Conservation (phyloP, 1,140 invertebrate genomes). For the Telenomus remus region DNA sequence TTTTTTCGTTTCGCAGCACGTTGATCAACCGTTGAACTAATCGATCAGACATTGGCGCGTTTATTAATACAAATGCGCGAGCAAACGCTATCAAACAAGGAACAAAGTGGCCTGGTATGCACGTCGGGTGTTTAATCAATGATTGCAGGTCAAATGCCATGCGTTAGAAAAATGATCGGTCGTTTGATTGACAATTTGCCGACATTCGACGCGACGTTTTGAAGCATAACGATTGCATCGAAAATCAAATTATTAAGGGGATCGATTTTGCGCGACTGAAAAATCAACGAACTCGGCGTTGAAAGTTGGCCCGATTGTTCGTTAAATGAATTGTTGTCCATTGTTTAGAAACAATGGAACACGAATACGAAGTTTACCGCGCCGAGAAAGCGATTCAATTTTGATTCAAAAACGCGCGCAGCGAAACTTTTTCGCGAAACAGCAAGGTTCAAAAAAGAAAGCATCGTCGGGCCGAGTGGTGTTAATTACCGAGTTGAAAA, state of each 20-base stretch:
- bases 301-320: conserved; percentile 53
- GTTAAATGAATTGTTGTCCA: conserved; percentile 51
- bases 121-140: conserved; percentile 28
- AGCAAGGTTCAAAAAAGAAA: conserved; percentile 22
- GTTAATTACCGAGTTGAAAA: conserved; percentile 21
- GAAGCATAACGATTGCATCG: conserved; percentile 23
- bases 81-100: conserved; percentile 17
- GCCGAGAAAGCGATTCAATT: conserved; percentile 49
- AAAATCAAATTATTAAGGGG: conserved; percentile 47
- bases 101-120: conserved; percentile 22
- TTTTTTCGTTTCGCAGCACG: too few species aligned
- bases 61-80: not conserved
- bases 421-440: conserved; percentile 13
- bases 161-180: conserved; percentile 26
- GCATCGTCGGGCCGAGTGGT: not conserved
- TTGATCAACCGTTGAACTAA: too few species aligned
- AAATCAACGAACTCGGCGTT: conserved; percentile 34
- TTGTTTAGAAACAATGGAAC: conserved; percentile 54
- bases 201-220: conserved; percentile 22
- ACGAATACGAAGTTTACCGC: conserved; percentile 39
- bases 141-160: conserved; percentile 16
- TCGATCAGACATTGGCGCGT: too few species aligned
- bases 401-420: conserved; percentile 34
- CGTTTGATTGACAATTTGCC: conserved; percentile 48
- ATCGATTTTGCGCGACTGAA: conserved; percentile 38